These are phyloP conservation scores for Rhagoletis pomonella DNA, from an alignment of 1,140 invertebrate genomes.

Conservation along the genomic window DNA sequence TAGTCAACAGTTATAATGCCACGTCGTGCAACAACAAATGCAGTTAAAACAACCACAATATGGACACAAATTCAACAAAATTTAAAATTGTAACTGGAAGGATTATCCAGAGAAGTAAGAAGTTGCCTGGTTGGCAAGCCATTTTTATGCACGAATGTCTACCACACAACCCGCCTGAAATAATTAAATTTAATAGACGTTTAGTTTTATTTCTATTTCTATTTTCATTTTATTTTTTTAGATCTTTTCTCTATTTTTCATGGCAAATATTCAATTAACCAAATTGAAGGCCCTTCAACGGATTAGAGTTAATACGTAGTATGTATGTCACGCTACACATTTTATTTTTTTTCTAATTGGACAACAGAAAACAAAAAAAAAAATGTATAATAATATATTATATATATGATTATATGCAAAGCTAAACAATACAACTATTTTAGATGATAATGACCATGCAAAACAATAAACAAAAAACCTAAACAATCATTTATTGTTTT, in stretches of 20 bases:
- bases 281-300: not conserved
- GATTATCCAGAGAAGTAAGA: conserved; percentile 5
- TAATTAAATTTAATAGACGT: not conserved
- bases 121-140: not conserved
- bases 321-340: not conserved
- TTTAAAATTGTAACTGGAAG: conserved; percentile 28
- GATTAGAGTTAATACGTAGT: not conserved
- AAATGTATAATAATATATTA: conserved; percentile 44
- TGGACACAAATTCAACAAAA: conserved; percentile 39
- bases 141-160: conserved; percentile 42
- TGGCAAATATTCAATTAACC: not conserved
- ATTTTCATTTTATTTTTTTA: not conserved
- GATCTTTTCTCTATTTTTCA: conserved; percentile 29
- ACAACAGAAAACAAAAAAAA: not conserved
- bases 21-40: not conserved
- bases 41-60: conserved; percentile 38
- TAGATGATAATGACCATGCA: conserved; percentile 22
- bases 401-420: conserved; percentile 42
- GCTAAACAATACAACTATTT: conserved; percentile 20
- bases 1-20: conserved; percentile 15
- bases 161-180: conserved; percentile 51
- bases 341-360: not conserved
- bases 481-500: conserved; percentile 52
- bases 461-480: conserved; percentile 39
- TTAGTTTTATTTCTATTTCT: conserved; percentile 39